These are phyloP conservation scores for Ciconia boyciana DNA, from an alignment of 2,113 vertebrate species.

Conservation along the genomic window DNA sequence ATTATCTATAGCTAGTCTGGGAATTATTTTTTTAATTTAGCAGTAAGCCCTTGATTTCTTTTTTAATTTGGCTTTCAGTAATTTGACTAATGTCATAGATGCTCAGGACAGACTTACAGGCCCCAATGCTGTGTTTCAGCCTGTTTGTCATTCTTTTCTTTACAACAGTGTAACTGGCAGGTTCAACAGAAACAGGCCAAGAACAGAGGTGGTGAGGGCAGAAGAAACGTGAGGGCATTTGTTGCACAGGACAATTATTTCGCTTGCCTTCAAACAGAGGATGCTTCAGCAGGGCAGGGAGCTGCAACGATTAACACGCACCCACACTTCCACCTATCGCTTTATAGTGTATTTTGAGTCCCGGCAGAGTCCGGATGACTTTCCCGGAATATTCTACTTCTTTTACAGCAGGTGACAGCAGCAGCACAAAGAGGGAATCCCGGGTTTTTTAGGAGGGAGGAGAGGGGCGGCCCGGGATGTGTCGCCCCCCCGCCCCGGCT, in stretches of 20 bases:
- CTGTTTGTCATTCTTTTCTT: background rate
- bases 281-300: background rate
- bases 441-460: rapidly evolving
- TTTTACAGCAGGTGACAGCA: background rate
- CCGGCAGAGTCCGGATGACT: background rate
- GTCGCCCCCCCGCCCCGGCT: too few relatives aligned
- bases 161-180: rapidly evolving
- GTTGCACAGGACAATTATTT: too few relatives aligned
- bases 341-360: too few relatives aligned
- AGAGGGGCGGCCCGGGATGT: rapidly evolving
- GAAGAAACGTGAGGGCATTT: rapidly evolving
- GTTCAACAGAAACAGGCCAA: too few relatives aligned
- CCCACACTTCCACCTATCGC: too few relatives aligned
- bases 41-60: background rate
- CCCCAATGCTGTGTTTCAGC: too few relatives aligned
- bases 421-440: background rate
- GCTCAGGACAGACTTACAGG: too few relatives aligned
- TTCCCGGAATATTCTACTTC: background rate
- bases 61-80: rapidly evolving
- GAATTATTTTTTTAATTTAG: background rate
- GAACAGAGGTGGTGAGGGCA: background rate
- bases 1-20: background rate
- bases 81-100: rapidly evolving
- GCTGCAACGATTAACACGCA: background rate
- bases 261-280: background rate